Evolutionary conservation across 2,113 vertebrate species (phyloP), one percentile per base, ranked within the genome.

Genomic region (Otolemur garnettii): DNA sequence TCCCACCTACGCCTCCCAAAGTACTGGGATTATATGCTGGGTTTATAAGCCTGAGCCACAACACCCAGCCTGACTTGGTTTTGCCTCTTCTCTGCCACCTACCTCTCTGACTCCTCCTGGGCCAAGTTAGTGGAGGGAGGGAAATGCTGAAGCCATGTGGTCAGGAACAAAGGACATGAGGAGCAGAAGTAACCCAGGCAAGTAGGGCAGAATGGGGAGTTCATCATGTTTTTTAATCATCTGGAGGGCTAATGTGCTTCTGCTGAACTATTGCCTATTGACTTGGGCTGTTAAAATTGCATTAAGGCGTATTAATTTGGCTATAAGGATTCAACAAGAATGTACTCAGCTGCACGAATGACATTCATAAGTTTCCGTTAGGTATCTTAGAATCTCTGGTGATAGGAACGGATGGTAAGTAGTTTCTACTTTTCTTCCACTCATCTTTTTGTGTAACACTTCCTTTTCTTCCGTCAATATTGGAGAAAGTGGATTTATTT

Each of bases 251-350:
- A 53, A 10, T 30, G 9, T 78, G 24, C 72, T 83, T 88, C 45
- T 9, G 5, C 28, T 35, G 69, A 42, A 42, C 24, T 71, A 28
- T 13, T 50, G 42, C 17, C 35, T 42, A 78, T n/a, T 88, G 87
- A 84, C 33, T 33, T 80, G 22, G 21, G 30, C 19, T 93, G 24
- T 84, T 95, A n/a, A 83, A 82, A 74, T 55, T 35, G 14, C 0
- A 60, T 64, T 86, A 74, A 92, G 18, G 21, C 30, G 26, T 33
- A 68, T 55, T 86, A 66, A 95, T 87, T 97, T 96, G 77, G 69
- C 68, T 64, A 87, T 92, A 82, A 79, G 84, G 22, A 83, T 68
- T 96, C 38, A 57, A 74, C 80, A 92, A 82, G 80, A 96, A 59
- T 86, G 30, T 94, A 53, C 38, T 82, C 24, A 92, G 38, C 60